Evolutionary conservation across 2,113 vertebrate genomes (phyloP).

Genomic region (Gobio gobio): DNA sequence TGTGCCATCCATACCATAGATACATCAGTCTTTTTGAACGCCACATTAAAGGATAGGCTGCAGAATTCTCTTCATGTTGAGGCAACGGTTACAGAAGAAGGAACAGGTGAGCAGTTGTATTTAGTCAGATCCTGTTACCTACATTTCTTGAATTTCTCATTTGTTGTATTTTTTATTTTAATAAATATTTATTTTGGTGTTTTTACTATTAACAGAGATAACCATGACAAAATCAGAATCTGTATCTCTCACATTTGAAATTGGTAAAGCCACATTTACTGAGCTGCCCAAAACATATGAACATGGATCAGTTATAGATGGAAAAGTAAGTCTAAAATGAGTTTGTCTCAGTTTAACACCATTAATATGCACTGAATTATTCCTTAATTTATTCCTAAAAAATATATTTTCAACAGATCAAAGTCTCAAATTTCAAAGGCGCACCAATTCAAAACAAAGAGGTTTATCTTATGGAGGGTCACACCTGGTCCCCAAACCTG

Average conservation of each 20-base stretch:
- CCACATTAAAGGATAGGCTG: neutral
- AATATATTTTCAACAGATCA: slow-evolving; percentile 59
- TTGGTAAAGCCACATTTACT: slow-evolving; percentile 67
- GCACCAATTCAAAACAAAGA: slow-evolving; percentile 54
- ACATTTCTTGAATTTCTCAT: neutral
- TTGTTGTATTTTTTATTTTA: neutral
- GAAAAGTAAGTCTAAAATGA: slow-evolving; percentile 61
- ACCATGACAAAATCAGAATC: slow-evolving; percentile 3
- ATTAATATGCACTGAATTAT: neutral
- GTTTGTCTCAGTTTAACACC: no score
- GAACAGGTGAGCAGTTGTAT: neutral
- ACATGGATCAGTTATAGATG: slow-evolving; percentile 54
- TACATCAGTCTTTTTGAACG: slow-evolving; percentile 54
- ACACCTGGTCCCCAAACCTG: neutral
- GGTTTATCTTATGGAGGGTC: slow-evolving; percentile 61
- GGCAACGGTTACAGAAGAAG: slow-evolving; percentile 60
- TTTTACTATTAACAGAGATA: slow-evolving; percentile 21
- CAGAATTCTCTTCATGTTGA: neutral
- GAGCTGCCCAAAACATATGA: slow-evolving; percentile 67
- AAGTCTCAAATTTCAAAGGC: slow-evolving; percentile 58
- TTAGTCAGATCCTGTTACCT: neutral
- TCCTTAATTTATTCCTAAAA: neutral
- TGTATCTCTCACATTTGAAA: slow-evolving; percentile 28
- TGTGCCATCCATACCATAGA: neutral
- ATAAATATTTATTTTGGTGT: neutral